A percentile compares a stretch with the other conserved stretches of the same genome.
Conservation (phyloP, 1,140 invertebrate genomes). For the Trichomalopsis sarcophagae region DNA sequence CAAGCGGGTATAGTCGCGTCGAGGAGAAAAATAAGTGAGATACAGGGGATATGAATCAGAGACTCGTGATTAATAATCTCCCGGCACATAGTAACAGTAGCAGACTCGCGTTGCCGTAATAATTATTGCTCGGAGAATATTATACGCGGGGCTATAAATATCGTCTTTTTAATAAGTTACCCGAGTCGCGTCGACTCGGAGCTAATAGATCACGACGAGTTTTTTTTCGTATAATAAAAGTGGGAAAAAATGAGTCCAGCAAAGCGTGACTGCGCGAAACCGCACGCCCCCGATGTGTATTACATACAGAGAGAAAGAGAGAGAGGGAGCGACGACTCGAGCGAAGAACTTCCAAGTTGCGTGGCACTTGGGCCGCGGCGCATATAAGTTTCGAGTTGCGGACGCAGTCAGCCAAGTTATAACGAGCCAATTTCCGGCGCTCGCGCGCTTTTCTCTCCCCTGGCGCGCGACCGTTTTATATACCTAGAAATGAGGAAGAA, state of each 20-base stretch:
- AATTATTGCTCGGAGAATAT: not conserved
- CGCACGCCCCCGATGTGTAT: not conserved
- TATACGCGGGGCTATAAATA: not conserved
- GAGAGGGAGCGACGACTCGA: too few species aligned
- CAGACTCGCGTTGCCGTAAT: not conserved
- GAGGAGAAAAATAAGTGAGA: not conserved
- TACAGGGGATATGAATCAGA: not conserved
- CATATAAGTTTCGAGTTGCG: not conserved
- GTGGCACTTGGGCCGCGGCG: not conserved
- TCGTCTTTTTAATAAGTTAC: not conserved
- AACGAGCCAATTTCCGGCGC: conserved; percentile 50
- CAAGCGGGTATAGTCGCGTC: too few species aligned
- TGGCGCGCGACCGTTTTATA: not conserved
- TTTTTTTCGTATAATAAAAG: not conserved
- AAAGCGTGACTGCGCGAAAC: not conserved
- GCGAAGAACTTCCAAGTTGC: not conserved
- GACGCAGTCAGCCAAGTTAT: conserved; percentile 39
- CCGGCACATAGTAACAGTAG: not conserved
- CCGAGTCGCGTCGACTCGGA: not conserved
- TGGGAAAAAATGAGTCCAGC: not conserved
- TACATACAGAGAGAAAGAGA: not conserved
- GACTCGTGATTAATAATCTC: not conserved
- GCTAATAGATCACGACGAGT: not conserved
- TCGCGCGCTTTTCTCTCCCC: not conserved
- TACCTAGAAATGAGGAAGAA: not conserved